Base-by-base conservation (phyloP, 2,797 vertebrate species). In the Lepilemur septentrionalis region DNA sequence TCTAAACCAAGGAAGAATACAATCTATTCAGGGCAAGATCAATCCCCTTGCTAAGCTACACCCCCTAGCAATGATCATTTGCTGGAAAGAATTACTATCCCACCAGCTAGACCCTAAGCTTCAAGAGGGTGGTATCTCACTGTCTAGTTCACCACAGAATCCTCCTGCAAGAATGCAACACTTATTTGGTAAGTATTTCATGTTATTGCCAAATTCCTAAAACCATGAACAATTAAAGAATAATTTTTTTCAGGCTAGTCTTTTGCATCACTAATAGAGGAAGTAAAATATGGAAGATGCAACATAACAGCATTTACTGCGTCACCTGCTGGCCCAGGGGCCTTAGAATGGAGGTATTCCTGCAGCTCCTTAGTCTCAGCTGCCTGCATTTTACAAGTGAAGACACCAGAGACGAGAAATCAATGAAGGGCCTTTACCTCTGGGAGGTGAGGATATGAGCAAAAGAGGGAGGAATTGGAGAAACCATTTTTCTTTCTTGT, bases 401-500 rank as follows among this genome's bases (percentile, higher is more conserved):
- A 96, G 82, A 86, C 65, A 89, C 7, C 20, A 13, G 9, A 7
- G 46, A 32, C 83, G 43, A 84, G 61, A 81, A 91, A 94, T 95
- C 91, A 61, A 11, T 81, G 63, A 55, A 67, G 79, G 28, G 30
- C 73, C 63, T 70, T 57, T 83, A 88, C 79, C 78, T 93, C 93
- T 52, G 65, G 72, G 35, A 89, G 76, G 57, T n/a, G 2, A 84
- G 41, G 35, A 59, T 69, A 32, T 41, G 73, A 91, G 69, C 52
- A 35, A 94, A 38, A 94, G 35, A 65, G n/a, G 46, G 72, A 75
- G 55, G 43, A 96, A 73, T 57, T 59, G 43, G 86, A 95, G 83
- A 86, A 81, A 89, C 63, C 59, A 55, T 84, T 92, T 92, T 87
- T 93, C 85, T 92, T 63, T 61, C 65, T 80, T 0, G 0, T 78